phyloP scores from a whole-genome alignment of 2,113 vertebrate genomes.

The Periophthalmodon schlosseri region DNA sequence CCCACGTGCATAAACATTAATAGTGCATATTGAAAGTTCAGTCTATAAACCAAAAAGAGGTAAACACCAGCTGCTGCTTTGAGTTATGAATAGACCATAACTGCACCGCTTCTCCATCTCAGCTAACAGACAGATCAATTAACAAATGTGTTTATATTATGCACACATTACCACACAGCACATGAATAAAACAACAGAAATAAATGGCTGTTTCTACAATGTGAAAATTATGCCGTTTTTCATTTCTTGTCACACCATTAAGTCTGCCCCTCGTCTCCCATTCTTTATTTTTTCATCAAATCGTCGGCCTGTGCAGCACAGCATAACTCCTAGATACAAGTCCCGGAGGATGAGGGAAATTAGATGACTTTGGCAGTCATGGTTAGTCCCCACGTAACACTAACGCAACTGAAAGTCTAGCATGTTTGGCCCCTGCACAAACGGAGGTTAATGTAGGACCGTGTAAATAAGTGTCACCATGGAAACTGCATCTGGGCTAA shows the following conservation, averaged over 20 bases:
- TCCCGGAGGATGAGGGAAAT: constrained; percentile 29
- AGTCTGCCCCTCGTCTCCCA: not conserved
- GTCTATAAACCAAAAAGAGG: not conserved
- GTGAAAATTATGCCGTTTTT: not conserved
- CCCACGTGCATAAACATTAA: constrained; percentile 35
- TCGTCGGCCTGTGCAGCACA: not conserved
- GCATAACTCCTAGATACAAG: constrained; percentile 39
- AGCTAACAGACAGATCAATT: constrained; percentile 6
- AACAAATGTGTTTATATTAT: constrained; percentile 9
- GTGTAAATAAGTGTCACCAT: not conserved
- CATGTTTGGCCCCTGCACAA: not conserved
- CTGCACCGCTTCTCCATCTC: not conserved
- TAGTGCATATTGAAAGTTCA: constrained; percentile 28
- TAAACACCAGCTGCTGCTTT: constrained; percentile 2
- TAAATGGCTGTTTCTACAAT: not conserved
- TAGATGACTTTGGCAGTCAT: constrained; percentile 35
- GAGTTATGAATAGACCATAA: constrained; percentile 3
- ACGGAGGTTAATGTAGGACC: constrained; percentile 1
- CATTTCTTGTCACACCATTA: not conserved
- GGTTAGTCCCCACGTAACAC: constrained; percentile 10
- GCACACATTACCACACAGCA: not conserved
- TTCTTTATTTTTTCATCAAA: constrained; percentile 22
- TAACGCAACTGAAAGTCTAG: not conserved
- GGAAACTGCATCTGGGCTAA: not conserved
- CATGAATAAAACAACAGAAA: not conserved